Evolutionary conservation across 2,888 invertebrate genomes (phyloP).

Genomic region (Agrilus cyanescens): DNA sequence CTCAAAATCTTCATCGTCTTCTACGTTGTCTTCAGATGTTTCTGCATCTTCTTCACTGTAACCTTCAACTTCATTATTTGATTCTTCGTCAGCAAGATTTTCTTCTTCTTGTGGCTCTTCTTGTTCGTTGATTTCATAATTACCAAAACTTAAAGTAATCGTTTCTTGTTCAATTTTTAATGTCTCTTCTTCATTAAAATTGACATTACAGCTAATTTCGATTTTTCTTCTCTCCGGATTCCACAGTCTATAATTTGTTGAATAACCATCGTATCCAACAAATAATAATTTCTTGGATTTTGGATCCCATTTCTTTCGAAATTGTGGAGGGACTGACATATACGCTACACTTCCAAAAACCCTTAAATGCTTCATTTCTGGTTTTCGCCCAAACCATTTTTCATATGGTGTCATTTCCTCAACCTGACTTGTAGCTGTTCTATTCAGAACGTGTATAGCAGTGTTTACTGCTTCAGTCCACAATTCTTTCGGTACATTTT

Average conservation of each 20-base stretch:
- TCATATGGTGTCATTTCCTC: too few species aligned
- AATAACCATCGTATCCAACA: constrained; percentile 18
- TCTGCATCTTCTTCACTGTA: too few species aligned
- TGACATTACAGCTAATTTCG: constrained; percentile 10
- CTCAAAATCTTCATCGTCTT: too few species aligned
- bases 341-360: constrained; percentile 19
- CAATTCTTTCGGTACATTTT: constrained; percentile 17
- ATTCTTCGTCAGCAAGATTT: too few species aligned
- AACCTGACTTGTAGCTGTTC: constrained; percentile 15
- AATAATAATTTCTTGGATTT: constrained; percentile 13
- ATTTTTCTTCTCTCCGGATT: constrained; percentile 13
- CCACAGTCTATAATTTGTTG: constrained; percentile 12
- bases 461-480: constrained; percentile 27
- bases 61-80: too few species aligned
- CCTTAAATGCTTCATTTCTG: constrained; percentile 16
- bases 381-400: constrained; percentile 16
- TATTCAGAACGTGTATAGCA: constrained; percentile 24
- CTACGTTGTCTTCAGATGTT: too few species aligned
- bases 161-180: too few species aligned
- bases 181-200: constrained; percentile 13
- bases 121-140: too few species aligned
- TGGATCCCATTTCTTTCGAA: constrained; percentile 13
- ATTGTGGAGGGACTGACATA: constrained; percentile 11
- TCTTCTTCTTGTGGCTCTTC: too few species aligned
- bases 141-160: too few species aligned